Evolutionary conservation across 2,113 vertebrate species (phyloP).

Genomic region (Numenius arquata): DNA sequence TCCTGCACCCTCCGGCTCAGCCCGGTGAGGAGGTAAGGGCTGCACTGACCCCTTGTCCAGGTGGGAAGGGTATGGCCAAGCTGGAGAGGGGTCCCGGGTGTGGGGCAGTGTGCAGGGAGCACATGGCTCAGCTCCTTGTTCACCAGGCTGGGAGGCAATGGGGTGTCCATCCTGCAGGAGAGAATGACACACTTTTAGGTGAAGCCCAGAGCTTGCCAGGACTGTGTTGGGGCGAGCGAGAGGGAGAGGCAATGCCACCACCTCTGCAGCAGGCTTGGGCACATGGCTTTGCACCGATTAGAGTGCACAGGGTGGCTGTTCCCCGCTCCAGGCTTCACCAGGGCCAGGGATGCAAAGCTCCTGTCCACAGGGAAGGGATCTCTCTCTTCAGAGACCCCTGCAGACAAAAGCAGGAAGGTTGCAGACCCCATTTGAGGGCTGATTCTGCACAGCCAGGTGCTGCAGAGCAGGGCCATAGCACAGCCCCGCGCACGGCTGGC

Average conservation of each 20-base stretch:
- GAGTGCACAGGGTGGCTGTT: not conserved
- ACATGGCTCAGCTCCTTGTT: not conserved
- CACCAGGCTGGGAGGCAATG: not conserved
- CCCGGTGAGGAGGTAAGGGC: not conserved
- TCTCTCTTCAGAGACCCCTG: not conserved
- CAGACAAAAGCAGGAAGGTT: not conserved
- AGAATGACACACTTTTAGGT: not conserved
- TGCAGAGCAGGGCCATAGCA: not conserved
- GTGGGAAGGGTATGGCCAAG: not conserved
- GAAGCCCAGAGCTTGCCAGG: not conserved
- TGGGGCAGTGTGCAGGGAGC: not conserved
- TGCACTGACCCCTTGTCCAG: not conserved
- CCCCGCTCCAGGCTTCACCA: not conserved
- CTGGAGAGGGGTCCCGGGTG: not conserved
- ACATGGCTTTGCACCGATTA: rapidly evolving
- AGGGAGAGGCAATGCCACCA: not conserved
- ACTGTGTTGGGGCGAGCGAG: rapidly evolving
- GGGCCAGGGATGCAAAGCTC: not conserved
- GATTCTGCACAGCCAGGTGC: not conserved
- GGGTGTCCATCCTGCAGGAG: too few relatives aligned
- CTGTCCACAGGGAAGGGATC: not conserved
- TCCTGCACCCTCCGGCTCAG: not conserved
- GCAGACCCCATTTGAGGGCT: not conserved
- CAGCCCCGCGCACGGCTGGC: not conserved
- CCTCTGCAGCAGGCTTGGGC: not conserved